Evolutionary conservation across 2,113 vertebrate genomes (phyloP), one percentile per base, ranked within the genome.

Genomic region (Psittacula cyanocephala): DNA sequence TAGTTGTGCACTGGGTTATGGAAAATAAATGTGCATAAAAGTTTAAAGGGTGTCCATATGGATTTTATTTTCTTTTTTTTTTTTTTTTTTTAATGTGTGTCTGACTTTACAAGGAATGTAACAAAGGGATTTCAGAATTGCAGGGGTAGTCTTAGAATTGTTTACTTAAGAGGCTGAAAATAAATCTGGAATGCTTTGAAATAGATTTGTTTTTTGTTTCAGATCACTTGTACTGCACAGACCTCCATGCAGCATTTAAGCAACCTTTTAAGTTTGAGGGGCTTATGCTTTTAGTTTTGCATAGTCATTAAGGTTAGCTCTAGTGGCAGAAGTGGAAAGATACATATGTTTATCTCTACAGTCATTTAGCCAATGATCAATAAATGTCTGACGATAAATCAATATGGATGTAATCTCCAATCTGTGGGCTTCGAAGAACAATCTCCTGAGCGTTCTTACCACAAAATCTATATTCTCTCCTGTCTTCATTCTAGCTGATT

Each of bases 291-390:
- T 87, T 80, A 89, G 24, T 82, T 52, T 72, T 96, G 62, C 83
- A 25, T 71, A 52, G 17, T 87, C 60, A 52, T 69, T 53, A 85
- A 91, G 70, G 96, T 95, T 91, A 81, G 47, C 41, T 89, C 52
- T 85, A 41, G 27, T 86, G 78, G 69, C 77, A 93, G 96, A 41
- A 96, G 33, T 88, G 68, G 81, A 96, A 97, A 92, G 64, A 70
- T 92, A 94, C 92, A 81, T 88, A 83, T 86, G 60, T 95, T 96
- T 94, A 96, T 96, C 95, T 95, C 71, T 53, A 59, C 78, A 85
- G 79, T 96, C 96, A 95, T 96, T 97, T 96, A 96, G 91, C 63
- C 75, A 92, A 97, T 97, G 95, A 97, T 98, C 96, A 96, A 97
- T 97, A 96, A 25, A 74, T 41, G 71, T 71, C 95, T 97, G 96